Conservation (phyloP, 2,113 vertebrate genomes). For the Siphamia tubifer region DNA sequence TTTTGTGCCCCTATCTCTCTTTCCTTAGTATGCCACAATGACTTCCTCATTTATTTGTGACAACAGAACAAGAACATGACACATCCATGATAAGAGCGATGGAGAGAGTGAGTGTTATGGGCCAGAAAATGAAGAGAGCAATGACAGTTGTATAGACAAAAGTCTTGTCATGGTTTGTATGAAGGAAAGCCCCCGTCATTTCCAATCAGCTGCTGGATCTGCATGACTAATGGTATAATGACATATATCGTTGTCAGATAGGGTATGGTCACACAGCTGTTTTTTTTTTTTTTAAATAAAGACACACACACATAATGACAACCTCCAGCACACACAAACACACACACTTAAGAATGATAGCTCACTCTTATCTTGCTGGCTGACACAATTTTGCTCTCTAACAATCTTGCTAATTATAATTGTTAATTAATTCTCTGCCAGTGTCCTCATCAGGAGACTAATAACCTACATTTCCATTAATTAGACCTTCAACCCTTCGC, state of each 20-base stretch:
- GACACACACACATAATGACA: slow-evolving; percentile 12
- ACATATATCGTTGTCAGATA: slow-evolving; percentile 62
- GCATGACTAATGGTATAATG: slow-evolving; percentile 64
- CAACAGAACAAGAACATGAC: slow-evolving; percentile 38
- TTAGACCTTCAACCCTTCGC: slow-evolving; percentile 84
- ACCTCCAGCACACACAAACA: slow-evolving; percentile 28
- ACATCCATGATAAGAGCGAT: slow-evolving; percentile 41
- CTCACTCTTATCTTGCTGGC: slow-evolving; percentile 66
- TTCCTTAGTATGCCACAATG: not conserved
- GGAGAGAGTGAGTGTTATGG: slow-evolving; percentile 23
- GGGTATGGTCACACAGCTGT: slow-evolving; percentile 46
- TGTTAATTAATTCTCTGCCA: slow-evolving; percentile 85
- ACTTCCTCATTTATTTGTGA: slow-evolving; percentile 46
- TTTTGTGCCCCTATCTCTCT: not conserved
- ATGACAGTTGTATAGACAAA: slow-evolving; percentile 14
- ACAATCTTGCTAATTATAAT: slow-evolving; percentile 89
- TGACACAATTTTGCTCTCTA: slow-evolving; percentile 87
- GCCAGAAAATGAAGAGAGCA: slow-evolving; percentile 44
- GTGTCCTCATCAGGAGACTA: slow-evolving; percentile 86
- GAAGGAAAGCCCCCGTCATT: slow-evolving; percentile 35
- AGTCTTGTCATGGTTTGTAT: slow-evolving; percentile 5
- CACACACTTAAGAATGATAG: slow-evolving; percentile 36
- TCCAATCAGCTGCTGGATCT: slow-evolving; percentile 59
- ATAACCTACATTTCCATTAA: slow-evolving; percentile 87
- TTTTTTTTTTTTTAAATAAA: slow-evolving; percentile 13